phyloP scores from a whole-genome alignment of 2,888 invertebrate species.

The Stenotaenia linearis region DNA sequence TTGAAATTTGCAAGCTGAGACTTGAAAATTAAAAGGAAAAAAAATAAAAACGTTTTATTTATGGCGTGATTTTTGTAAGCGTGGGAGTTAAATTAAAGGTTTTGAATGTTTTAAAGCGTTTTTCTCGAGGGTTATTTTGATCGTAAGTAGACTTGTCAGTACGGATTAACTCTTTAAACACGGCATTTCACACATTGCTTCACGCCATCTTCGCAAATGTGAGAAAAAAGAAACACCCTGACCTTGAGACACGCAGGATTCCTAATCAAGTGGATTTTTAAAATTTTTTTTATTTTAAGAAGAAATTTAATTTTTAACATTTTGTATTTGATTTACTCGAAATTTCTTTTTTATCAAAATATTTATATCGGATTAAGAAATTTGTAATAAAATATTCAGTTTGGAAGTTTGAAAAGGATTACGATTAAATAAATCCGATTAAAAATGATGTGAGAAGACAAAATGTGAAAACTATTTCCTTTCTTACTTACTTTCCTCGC shows the following conservation, averaged over 20 bases:
- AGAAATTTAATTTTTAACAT: no score
- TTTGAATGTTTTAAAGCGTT: not conserved
- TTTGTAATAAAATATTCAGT: no score
- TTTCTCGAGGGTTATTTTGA: not conserved
- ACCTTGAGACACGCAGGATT: not conserved
- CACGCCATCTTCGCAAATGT: not conserved
- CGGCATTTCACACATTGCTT: not conserved
- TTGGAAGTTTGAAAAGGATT: no score
- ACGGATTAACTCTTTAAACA: conserved; percentile 3
- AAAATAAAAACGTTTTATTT: not conserved
- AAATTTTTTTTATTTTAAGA: not conserved
- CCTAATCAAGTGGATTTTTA: not conserved
- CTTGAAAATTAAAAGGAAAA: not conserved
- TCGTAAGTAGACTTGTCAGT: not conserved
- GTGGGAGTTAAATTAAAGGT: not conserved
- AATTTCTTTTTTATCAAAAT: no score
- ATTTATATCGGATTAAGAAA: no score
- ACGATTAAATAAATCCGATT: no score
- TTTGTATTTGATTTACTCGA: no score
- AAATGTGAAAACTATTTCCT: no score
- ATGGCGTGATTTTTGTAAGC: not conserved
- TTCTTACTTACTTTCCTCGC: not conserved
- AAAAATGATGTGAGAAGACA: no score
- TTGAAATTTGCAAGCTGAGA: no score
- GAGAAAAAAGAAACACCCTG: not conserved